Evolutionary conservation across 2,888 invertebrate species (phyloP), one percentile per base, ranked within the genome.

Genomic region (Dioctria linearis): DNA sequence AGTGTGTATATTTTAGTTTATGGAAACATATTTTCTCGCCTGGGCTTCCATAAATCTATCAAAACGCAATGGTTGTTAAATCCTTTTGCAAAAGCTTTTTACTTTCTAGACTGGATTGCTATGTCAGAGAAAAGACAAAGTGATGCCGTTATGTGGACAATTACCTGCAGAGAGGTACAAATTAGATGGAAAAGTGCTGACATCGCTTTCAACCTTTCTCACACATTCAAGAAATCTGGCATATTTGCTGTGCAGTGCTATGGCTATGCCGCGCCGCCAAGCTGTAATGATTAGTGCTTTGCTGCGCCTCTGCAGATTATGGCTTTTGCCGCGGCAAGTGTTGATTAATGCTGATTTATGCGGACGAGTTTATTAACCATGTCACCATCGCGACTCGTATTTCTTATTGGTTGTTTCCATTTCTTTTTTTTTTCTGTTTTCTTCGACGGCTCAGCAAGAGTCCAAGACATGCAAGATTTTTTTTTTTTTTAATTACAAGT

Each of bases 291-390:
- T 67, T 67, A 67, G 49, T 67, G 46, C 25, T 67, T 67, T 67
- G 67, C 67, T 46, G 67, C 67, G 43, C 67, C 67, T 67, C 67
- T 67, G 11, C 37, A 43, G 51, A 71, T 71, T 71, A 71, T 49
- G 42, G 75, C 25, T 59, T 25, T 25, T 43, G 40, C 75, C 13
- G 25, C 61, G 6, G 61, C 75, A 61, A 75, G 75, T 75, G 75
- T 61, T 75, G 75, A 75, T 75, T 75, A 75, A 75, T 75, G 75
- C 75, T 75, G 75, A 75, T 75, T 75, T 75, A 75, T 75, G 25
- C 37, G 75, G 42, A 46, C 75, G 59, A 75, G 75, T 61, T 75
- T 75, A 75, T 75, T 75, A 75, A 43, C 75, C 75, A 61, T 25
- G 75, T 75, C 75, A 59, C 75, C 25, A 42, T 59, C 46, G 46